Evolutionary conservation across 2,113 vertebrate species (phyloP).

Genomic region (Sylvilagus bachmani): DNA sequence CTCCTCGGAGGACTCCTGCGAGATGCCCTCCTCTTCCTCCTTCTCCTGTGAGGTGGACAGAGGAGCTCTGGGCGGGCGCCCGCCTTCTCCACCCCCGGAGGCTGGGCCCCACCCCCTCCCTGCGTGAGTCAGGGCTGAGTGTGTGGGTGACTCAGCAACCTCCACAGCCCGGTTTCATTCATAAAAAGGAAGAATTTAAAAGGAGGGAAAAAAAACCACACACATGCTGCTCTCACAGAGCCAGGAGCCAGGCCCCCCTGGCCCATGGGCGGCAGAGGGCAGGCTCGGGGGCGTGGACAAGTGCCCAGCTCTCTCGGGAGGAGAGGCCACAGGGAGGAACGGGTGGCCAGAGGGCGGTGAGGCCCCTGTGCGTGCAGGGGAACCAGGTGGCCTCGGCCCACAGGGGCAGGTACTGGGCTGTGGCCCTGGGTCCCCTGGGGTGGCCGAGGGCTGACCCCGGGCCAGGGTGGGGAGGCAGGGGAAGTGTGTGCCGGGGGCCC

Average conservation of each 20-base stretch:
- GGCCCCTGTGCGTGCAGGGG: neutral
- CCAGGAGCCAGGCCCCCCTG: slow-evolving; percentile 34
- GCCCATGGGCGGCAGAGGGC: neutral
- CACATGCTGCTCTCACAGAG: slow-evolving; percentile 36
- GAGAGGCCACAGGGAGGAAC: neutral
- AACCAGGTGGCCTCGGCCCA: neutral
- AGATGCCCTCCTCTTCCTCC: slow-evolving; percentile 93
- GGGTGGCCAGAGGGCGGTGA: neutral
- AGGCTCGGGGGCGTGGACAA: neutral
- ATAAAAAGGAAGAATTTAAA: slow-evolving; percentile 89
- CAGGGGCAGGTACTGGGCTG: neutral
- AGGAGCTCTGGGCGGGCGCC: neutral
- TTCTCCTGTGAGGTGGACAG: slow-evolving; percentile 89
- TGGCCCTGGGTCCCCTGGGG: too few relatives aligned
- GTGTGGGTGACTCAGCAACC: slow-evolving; percentile 92
- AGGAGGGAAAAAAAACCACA: slow-evolving; percentile 58
- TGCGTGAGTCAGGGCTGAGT: slow-evolving; percentile 87
- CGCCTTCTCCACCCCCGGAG: neutral
- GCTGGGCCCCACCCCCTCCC: neutral
- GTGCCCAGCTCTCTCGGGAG: neutral
- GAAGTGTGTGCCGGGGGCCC: slow-evolving; percentile 45
- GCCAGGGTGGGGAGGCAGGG: slow-evolving; percentile 39
- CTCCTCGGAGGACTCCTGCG: slow-evolving; percentile 97
- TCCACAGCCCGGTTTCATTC: slow-evolving; percentile 91
- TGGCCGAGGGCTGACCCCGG: slow-evolving; percentile 42